A percentile compares a stretch with the other conserved stretches of the same genome.
Conservation (phyloP, 2,888 invertebrate genomes). For the Hirtodrosophila trivittata region DNA sequence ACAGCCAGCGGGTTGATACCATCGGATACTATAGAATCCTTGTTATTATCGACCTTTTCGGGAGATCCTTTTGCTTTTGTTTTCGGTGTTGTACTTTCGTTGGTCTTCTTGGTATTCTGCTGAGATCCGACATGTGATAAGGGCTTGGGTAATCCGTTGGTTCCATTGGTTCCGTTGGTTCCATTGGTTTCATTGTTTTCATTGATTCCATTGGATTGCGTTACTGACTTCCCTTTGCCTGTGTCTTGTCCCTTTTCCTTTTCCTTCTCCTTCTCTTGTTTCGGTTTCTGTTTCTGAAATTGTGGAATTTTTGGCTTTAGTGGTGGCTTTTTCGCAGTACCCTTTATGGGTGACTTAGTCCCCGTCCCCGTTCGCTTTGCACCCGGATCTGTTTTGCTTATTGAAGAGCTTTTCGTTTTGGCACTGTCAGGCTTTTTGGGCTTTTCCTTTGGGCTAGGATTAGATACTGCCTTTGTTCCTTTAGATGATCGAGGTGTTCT, state of each 20-base stretch:
- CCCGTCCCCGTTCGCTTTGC: conserved; percentile 51
- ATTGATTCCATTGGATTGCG: conserved; percentile 41
- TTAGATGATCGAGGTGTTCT: conserved; percentile 18
- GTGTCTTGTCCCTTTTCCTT: conserved; percentile 8
- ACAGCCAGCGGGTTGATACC: conserved; percentile 51
- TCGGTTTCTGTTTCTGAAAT: conserved; percentile 23
- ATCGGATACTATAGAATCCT: conserved; percentile 23
- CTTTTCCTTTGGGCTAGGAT: conserved; percentile 55
- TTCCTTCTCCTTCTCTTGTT: conserved; percentile 19
- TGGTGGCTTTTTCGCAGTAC: conserved; percentile 44
- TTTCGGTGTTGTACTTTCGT: conserved; percentile 23
- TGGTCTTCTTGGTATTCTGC: conserved; percentile 24
- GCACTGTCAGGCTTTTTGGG: conserved; percentile 78
- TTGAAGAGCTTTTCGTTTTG: conserved; percentile 78
- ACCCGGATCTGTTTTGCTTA: conserved; percentile 47
- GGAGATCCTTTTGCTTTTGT: conserved; percentile 22
- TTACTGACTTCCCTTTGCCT: conserved; percentile 25
- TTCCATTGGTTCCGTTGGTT: conserved; percentile 19
- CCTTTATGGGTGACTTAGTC: conserved; percentile 48
- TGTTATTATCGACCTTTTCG: conserved; percentile 35
- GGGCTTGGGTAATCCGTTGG: conserved; percentile 9
- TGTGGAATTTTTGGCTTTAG: conserved; percentile 25
- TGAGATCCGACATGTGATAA: conserved; percentile 27
- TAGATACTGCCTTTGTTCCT: conserved; percentile 26
- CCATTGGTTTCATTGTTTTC: conserved; percentile 50